Evolutionary conservation across 2,888 invertebrate species (phyloP), one percentile per base, ranked within the genome.

Genomic region (Drosophila longiperda): DNA sequence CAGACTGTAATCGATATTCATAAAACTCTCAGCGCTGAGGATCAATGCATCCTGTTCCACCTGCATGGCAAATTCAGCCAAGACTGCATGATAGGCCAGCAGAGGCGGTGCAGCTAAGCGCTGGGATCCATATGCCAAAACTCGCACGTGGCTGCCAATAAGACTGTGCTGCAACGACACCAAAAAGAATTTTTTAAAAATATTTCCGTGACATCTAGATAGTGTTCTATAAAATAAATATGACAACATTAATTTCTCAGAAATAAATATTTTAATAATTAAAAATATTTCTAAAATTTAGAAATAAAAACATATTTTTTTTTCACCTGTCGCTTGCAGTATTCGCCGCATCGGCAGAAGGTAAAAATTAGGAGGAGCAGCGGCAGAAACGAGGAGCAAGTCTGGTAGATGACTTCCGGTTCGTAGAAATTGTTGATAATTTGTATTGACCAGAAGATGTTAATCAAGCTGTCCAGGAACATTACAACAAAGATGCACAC

Each of bases 1-100:
- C 23, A 90, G 55, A 11, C 79, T 79, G 29, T 90, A 83, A 50
- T 91, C 90, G 11, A 90, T 73, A 15, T 77, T 48, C 75, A 91
- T 84, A 23, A 91, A 90, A 1, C 81, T 83, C 54, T 87, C 90
- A 2, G 90, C 83, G 50, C 59, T 75, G 17, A 91, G 85, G 6
- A 57, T 61, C 52, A 91, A 64, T 3, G 74, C 79, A 77, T 89
- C 85, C 52, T 90, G 89, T 20, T 83, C 66, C 62, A 91, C 88
- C 75, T 91, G 91, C 75, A 89, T 78, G 12, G 82, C 64, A 34
- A 90, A 91, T 52, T 89, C 88, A 7, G 78, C 77, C 3, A 91
- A 23, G 4, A 91, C 54, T 3, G 81, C 78, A 50, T 78, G 84
- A 29, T 90, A 91, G 0, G 77, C 73, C 23, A 70, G 66, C 1